Evolutionary conservation across 2,888 invertebrate species (phyloP).

Genomic region (Pogonocherus hispidulus): DNA sequence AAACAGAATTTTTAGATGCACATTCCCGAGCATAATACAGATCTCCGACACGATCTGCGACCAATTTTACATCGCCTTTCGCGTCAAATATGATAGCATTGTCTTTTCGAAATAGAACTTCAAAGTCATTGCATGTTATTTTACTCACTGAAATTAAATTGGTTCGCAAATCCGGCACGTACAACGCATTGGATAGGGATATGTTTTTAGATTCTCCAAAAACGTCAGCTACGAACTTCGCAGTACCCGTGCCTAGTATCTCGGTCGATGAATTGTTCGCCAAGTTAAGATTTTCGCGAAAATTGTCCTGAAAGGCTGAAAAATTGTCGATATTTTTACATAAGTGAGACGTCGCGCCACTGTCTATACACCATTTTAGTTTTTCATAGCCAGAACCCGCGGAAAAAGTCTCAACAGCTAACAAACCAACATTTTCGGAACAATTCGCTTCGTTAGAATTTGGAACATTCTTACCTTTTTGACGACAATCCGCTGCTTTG

Average conservation of each 20-base stretch:
- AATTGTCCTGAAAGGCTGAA: not conserved
- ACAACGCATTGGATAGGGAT: not conserved
- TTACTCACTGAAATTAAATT: conserved; percentile 38
- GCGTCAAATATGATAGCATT: conserved; percentile 29
- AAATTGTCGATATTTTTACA: conserved; percentile 14
- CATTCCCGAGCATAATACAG: conserved; percentile 29
- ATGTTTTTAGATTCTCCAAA: conserved; percentile 16
- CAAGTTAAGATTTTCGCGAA: conserved; percentile 12
- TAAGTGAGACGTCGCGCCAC: conserved; percentile 6
- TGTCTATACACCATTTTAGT: not conserved
- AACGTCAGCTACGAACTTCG: conserved; percentile 5
- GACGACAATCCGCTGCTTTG: not conserved
- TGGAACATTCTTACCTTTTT: not conserved
- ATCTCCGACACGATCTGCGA: conserved; percentile 31
- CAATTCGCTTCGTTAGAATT: not conserved
- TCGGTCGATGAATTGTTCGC: conserved; percentile 5
- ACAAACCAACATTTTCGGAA: not conserved
- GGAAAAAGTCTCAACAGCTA: not conserved
- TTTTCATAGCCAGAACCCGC: not conserved
- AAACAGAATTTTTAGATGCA: not conserved
- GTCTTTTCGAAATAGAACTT: conserved; percentile 31
- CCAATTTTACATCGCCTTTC: conserved; percentile 25
- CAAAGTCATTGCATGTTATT: conserved; percentile 34
- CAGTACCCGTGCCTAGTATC: conserved; percentile 8
- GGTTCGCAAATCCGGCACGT: conserved; percentile 36